Conservation (phyloP, 1,140 invertebrate genomes). For the Amyelois transitella region DNA sequence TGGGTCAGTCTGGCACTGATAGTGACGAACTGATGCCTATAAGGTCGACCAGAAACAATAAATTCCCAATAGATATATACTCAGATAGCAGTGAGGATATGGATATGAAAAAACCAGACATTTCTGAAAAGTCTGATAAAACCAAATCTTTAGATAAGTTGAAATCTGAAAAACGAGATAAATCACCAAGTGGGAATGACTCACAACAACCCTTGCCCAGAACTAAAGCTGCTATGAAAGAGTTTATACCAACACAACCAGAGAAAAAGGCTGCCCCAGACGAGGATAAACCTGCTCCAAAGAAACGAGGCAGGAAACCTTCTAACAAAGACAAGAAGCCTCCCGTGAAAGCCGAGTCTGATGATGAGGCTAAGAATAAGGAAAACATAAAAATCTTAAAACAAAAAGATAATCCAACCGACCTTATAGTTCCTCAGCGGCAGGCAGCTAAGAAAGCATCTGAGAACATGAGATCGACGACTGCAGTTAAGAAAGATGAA, state of each 20-base stretch:
- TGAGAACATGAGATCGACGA: conserved; percentile 85
- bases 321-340: conserved; percentile 61
- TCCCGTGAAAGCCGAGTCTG: conserved; percentile 55
- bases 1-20: conserved; percentile 78
- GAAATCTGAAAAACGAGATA: conserved; percentile 54
- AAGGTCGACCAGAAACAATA: conserved; percentile 65
- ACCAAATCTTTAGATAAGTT: conserved; percentile 60
- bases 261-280: conserved; percentile 52
- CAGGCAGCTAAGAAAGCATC: conserved; percentile 93
- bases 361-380: conserved; percentile 71
- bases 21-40: conserved; percentile 84
- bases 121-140: conserved; percentile 40
- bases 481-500: conserved; percentile 64
- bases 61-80: conserved; percentile 80
- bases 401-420: conserved; percentile 80
- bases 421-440: conserved; percentile 91
- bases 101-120: conserved; percentile 45
- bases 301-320: conserved; percentile 59
- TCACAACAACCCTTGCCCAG: conserved; percentile 80
- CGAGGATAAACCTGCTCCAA: conserved; percentile 64
- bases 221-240: conserved; percentile 89
- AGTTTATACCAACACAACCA: conserved; percentile 76
- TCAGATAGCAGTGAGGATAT: conserved; percentile 81
- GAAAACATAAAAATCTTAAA: conserved; percentile 76
- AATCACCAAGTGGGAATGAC: conserved; percentile 77